Percentiles rank a stretch among this genome's conserved stretches.
Evolutionary conservation across 1,140 invertebrate species (phyloP).

Genomic region (Heliconius nattereri): DNA sequence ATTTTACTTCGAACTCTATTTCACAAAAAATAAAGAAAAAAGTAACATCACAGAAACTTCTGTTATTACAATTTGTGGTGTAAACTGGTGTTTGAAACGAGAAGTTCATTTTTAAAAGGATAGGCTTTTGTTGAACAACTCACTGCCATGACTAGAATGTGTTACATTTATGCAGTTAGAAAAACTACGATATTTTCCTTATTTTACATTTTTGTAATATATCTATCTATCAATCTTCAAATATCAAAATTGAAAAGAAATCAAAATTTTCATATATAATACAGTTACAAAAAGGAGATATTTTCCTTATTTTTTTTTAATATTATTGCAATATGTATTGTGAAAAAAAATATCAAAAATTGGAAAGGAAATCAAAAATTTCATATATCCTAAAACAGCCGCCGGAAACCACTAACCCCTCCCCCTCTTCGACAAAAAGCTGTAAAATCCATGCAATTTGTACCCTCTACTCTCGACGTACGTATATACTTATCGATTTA

Average conservation of each 20-base stretch:
- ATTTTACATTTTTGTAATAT: no score
- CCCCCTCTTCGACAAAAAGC: slow-evolving; percentile 66
- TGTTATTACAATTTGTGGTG: background rate
- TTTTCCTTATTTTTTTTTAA: background rate
- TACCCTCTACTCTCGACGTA: slow-evolving; percentile 68
- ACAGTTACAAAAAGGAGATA: no score
- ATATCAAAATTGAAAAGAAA: no score
- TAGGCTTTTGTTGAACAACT: background rate
- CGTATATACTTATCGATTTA: slow-evolving; percentile 79
- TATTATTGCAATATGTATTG: background rate
- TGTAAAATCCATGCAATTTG: slow-evolving; percentile 77
- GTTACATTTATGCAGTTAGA: no score
- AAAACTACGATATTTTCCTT: no score
- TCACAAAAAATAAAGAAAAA: background rate
- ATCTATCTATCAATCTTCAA: no score
- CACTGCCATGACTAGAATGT: background rate
- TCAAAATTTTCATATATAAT: no score
- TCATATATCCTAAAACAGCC: slow-evolving; percentile 70
- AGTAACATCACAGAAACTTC: background rate
- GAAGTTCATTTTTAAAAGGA: background rate
- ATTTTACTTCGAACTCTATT: no score
- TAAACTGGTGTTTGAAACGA: background rate
- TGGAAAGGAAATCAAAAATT: slow-evolving; percentile 53
- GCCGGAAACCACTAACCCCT: slow-evolving; percentile 64
- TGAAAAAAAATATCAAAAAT: slow-evolving; percentile 22